Evolutionary conservation across 2,113 vertebrate genomes (phyloP).

Genomic region (Helogale parvula): DNA sequence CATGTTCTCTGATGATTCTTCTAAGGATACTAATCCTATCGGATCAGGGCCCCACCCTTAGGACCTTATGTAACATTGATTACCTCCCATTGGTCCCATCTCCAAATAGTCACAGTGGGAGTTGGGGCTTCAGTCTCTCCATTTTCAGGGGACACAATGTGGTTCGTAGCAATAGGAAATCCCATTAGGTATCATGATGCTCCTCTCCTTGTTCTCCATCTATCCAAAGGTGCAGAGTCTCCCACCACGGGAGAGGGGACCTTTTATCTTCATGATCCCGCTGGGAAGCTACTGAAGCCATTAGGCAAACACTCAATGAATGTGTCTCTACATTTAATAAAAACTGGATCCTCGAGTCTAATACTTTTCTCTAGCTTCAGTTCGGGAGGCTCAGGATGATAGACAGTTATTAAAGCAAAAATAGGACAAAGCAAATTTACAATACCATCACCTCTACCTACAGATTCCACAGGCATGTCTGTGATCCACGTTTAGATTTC

Average conservation of each 20-base stretch:
- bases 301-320: background rate
- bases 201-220: background rate
- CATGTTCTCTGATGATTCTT: background rate
- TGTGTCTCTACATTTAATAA: background rate
- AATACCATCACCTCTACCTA: accelerated
- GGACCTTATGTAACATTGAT: background rate
- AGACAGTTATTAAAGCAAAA: background rate
- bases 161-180: accelerated
- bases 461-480: background rate
- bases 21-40: background rate
- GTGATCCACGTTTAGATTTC: background rate
- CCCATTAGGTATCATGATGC: accelerated
- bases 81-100: too few species aligned
- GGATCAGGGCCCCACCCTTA: background rate
- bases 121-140: accelerated
- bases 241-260: background rate
- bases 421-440: background rate
- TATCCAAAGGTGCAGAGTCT: background rate
- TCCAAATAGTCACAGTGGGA: background rate
- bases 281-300: background rate
- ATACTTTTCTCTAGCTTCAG: background rate
- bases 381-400: background rate
- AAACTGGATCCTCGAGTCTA: background rate
- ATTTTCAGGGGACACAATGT: accelerated
- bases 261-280: background rate